Base-by-base conservation (phyloP, 92 coral and sea anemone species). In the Diadumene lineata region DNA sequence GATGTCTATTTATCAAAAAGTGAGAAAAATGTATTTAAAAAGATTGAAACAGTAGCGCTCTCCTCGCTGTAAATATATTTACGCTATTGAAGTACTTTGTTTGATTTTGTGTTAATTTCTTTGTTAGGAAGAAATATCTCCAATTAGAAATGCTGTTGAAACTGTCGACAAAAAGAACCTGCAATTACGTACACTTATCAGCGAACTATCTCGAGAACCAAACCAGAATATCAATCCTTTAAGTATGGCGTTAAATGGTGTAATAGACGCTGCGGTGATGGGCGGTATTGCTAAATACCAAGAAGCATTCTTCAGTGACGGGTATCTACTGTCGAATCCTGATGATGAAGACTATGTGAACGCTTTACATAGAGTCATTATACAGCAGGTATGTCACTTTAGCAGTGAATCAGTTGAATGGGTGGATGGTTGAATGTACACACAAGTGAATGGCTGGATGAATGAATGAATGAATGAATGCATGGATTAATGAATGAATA, bases 241-340 rank as follows among this genome's bases (percentile, higher is more conserved):
- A 60, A 92, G 99, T 66, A 96, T 92, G 99, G 82, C 76, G 1
- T 92, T 96, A 30, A 96, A 92, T 69, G 99, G 99, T 11, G 92
- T 96, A 48, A 92, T 96, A 13, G 99, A 96, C 64, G 97, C 99
- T 17, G 99, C 99, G 26, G 99, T 96, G 38, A 96, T 92, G 93
- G 97, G 99, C 60, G 99, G 99, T 18, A 92, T 81, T 31, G 91
- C 90, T 71, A 96, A 92, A 63, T 96, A 96, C 61, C 85, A 86
- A 66, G 88, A 89, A 78, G 97, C 97, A 7, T 96, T 96, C 81
- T 96, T 96, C 66, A 69, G 74, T 23, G 82, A 92, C 28, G 85
- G 85, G 9, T 92, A 92, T 62, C 75, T 88, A 24, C 74, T 78
- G 50, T 85, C 90, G 18, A 92, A 96, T 60, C 97, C 97, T 11